Conservation (phyloP, 2,113 vertebrate genomes). For the Nerophis lumbriciformis region DNA sequence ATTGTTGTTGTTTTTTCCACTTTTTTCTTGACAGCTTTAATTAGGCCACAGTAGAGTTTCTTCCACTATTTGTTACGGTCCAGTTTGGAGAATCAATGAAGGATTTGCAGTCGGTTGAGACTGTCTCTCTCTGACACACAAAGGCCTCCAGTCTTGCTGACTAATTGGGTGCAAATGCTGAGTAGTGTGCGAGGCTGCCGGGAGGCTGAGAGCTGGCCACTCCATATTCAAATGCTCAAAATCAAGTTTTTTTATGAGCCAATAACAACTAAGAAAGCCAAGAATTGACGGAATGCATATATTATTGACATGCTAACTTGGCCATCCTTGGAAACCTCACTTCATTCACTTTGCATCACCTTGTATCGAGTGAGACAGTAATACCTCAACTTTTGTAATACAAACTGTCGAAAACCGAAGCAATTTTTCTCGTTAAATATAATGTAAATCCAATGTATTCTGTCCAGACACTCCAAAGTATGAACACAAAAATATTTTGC, state of each 20-base stretch:
- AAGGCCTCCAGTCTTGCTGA: conserved; percentile 33
- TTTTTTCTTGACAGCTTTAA: conserved; percentile 41
- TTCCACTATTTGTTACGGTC: conserved; percentile 47
- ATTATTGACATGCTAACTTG: no score
- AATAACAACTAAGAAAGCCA: not conserved
- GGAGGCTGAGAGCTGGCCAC: not conserved
- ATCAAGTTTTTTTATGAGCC: not conserved
- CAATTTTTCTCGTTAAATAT: no score
- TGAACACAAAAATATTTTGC: no score
- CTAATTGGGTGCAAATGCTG: conserved; percentile 58
- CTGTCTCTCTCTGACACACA: conserved; percentile 26
- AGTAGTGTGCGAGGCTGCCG: conserved; percentile 17
- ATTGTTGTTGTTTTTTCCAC: conserved; percentile 37
- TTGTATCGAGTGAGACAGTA: no score
- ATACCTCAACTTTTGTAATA: no score
- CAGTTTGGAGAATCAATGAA: conserved; percentile 56
- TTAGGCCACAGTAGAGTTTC: conserved; percentile 57
- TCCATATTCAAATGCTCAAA: not conserved
- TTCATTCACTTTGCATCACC: no score
- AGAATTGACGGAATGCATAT: no score
- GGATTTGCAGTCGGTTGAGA: conserved; percentile 51
- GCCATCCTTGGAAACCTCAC: no score
- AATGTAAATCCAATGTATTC: no score
- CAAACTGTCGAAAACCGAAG: no score
- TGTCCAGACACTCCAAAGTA: no score